Percentiles rank a stretch among this genome's conserved stretches.
Evolutionary conservation across 2,113 vertebrate genomes (phyloP).

Genomic region (Indicator maculatus): DNA sequence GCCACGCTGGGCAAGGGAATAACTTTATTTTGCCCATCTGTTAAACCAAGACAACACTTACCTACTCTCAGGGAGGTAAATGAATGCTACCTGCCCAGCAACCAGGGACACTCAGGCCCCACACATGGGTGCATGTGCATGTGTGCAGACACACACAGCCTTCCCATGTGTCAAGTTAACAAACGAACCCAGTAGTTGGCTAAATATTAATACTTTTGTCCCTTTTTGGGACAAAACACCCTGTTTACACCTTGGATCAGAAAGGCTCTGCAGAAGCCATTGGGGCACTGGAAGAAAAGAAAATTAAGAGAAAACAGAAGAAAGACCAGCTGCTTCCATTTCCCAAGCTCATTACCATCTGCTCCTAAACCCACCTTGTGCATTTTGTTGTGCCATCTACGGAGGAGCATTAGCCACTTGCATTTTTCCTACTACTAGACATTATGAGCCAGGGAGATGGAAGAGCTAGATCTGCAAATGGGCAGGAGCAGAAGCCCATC

Average conservation of each 20-base stretch:
- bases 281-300: not conserved
- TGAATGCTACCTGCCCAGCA: not conserved
- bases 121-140: accelerated
- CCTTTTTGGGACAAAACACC: not conserved
- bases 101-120: not conserved
- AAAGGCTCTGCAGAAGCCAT: not conserved
- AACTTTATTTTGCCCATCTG: not conserved
- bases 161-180: not conserved
- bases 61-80: not conserved
- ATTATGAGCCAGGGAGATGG: not conserved
- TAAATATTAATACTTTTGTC: not conserved
- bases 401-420: not conserved
- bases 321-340: not conserved
- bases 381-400: not conserved
- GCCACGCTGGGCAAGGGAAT: not conserved
- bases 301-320: not conserved
- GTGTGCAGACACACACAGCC: not conserved
- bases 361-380: not conserved
- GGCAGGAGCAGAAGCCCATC: not conserved
- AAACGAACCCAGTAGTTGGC: not conserved
- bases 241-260: not conserved
- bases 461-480: not conserved
- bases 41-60: not conserved
- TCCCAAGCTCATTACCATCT: not conserved
- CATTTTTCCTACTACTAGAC: not conserved